Conservation (phyloP, 2,888 invertebrate species). For the Drosophila subsilvestris region DNA sequence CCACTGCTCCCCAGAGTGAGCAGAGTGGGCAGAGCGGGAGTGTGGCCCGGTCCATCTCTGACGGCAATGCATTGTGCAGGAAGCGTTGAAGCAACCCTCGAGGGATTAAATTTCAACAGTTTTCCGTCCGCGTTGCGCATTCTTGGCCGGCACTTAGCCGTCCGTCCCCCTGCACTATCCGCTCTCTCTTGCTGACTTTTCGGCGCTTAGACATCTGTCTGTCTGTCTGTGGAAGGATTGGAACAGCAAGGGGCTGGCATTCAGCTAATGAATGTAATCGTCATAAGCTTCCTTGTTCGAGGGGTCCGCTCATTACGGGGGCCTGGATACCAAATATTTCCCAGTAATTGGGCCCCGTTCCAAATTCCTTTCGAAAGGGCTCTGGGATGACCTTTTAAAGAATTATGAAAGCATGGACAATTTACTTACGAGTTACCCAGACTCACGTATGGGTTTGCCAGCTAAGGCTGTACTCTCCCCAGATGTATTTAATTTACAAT, state of each 20-base stretch:
- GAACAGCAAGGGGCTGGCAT: slow-evolving; percentile 44
- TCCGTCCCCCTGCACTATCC: slow-evolving; percentile 23
- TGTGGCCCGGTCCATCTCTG: background rate
- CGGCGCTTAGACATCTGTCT: slow-evolving; percentile 51
- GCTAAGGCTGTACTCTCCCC: background rate
- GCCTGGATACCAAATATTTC: slow-evolving; percentile 57
- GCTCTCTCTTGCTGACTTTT: slow-evolving; percentile 64
- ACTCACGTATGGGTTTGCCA: no score
- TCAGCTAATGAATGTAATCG: slow-evolving; percentile 78
- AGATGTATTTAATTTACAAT: background rate
- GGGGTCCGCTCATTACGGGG: slow-evolving; percentile 52
- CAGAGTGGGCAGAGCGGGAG: no score
- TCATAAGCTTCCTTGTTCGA: slow-evolving; percentile 61
- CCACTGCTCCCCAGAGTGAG: slow-evolving; percentile 5
- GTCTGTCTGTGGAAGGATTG: slow-evolving; percentile 30
- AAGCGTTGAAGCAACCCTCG: slow-evolving; percentile 79
- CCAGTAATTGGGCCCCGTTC: slow-evolving; percentile 58
- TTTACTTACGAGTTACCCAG: slow-evolving; percentile 48
- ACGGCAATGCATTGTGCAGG: slow-evolving; percentile 52
- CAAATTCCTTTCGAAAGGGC: slow-evolving; percentile 27
- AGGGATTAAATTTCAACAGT: slow-evolving; percentile 80
- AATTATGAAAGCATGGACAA: slow-evolving; percentile 55
- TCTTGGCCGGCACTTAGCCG: slow-evolving; percentile 67
- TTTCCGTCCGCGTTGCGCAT: slow-evolving; percentile 68
- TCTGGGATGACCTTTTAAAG: slow-evolving; percentile 9